Percentiles rank a stretch among this genome's conserved stretches.
Evolutionary conservation across 1,140 invertebrate genomes (phyloP).

Genomic region (Sarcophaga peregrina): DNA sequence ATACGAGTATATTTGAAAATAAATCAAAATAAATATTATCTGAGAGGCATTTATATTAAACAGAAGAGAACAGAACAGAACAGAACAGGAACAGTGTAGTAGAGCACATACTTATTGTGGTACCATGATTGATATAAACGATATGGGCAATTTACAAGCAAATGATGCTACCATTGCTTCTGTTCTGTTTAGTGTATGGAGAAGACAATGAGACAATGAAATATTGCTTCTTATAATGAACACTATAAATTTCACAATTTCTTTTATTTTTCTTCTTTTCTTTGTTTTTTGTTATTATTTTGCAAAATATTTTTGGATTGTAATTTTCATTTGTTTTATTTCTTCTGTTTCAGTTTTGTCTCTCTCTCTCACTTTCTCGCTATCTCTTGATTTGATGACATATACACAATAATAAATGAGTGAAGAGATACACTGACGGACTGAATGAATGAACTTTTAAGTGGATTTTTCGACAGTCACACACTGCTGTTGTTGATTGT

Average conservation of each 20-base stretch:
- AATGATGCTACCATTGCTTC: neutral
- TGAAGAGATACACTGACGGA: neutral
- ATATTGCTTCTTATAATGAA: constrained; percentile 16
- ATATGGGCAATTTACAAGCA: neutral
- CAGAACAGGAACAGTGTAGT: no score
- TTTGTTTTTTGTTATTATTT: neutral
- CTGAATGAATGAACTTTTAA: no score
- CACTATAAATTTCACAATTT: constrained; percentile 6
- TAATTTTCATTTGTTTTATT: neutral
- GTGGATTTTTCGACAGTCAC: no score
- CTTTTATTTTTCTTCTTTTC: neutral
- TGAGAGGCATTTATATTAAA: no score
- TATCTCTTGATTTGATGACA: neutral
- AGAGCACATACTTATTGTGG: no score
- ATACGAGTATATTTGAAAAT: no score
- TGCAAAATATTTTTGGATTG: no score
- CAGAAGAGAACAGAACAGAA: no score
- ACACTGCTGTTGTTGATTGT: neutral
- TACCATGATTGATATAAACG: neutral
- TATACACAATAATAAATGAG: neutral
- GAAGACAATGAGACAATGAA: neutral
- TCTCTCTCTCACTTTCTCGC: neutral
- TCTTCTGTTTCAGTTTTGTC: neutral
- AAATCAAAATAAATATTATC: no score
- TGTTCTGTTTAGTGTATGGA: no score